phyloP scores from a whole-genome alignment of 2,888 invertebrate genomes.

The Drosophila melanocephala region DNA sequence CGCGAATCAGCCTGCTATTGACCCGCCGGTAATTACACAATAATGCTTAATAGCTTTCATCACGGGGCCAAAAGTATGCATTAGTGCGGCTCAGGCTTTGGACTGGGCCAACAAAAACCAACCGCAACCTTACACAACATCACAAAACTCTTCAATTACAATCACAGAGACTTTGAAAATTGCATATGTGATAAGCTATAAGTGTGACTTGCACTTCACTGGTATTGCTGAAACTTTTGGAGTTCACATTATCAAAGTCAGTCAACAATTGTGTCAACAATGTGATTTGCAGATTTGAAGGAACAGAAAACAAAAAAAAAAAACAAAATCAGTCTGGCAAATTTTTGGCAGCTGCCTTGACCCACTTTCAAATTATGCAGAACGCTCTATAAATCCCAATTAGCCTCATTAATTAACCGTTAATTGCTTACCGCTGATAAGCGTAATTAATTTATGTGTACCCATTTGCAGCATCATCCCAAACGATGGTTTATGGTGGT shows the following conservation, averaged over 20 bases:
- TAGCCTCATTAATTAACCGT: conserved; percentile 38
- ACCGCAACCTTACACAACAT: conserved; percentile 37
- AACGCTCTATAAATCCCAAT: conserved; percentile 35
- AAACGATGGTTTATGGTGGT: background rate
- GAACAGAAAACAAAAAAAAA: conserved; percentile 12
- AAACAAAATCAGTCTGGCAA: conserved; percentile 13
- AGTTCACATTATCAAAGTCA: conserved; percentile 34
- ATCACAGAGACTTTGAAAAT: conserved; percentile 29
- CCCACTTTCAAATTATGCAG: conserved; percentile 45
- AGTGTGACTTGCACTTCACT: conserved; percentile 57
- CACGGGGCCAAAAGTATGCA: conserved; percentile 29
- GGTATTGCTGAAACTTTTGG: conserved; percentile 3
- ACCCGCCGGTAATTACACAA: conserved; percentile 61
- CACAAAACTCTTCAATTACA: conserved; percentile 18
- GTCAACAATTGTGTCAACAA: conserved; percentile 25
- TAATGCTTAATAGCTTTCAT: conserved; percentile 45
- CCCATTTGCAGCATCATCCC: background rate
- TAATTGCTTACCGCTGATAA: conserved; percentile 38
- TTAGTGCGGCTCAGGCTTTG: conserved; percentile 27
- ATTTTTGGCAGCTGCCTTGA: conserved; percentile 47
- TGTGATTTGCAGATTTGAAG: conserved; percentile 56
- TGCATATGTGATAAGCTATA: conserved; percentile 40
- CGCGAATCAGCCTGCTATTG: conserved; percentile 62
- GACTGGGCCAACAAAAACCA: conserved; percentile 46
- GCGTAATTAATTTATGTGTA: conserved; percentile 20